A percentile compares a stretch with the other conserved stretches of the same genome.
These are phyloP conservation scores for Gryon sp. DNA, from an alignment of 1,140 invertebrate genomes.

Conservation along the genomic window DNA sequence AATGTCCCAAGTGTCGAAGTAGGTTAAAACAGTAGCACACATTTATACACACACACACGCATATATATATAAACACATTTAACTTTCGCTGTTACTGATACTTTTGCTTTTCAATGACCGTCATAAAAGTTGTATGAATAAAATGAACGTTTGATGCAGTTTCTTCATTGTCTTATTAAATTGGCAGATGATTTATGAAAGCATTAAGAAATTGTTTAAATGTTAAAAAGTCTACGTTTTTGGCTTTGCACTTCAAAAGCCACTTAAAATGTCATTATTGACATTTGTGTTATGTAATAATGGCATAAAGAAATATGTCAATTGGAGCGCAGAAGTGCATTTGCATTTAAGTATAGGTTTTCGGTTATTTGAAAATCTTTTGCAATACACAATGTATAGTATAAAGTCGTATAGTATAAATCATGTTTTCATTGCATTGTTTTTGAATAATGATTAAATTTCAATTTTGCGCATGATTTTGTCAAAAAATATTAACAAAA, in stretches of 20 bases:
- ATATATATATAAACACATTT: no score
- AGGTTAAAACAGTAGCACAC: conserved; percentile 60
- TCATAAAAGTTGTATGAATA: conserved; percentile 41
- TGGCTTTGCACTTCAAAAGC: conserved; percentile 16
- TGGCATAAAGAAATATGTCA: not conserved
- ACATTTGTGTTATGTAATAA: conserved; percentile 34
- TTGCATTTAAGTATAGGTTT: conserved; percentile 26
- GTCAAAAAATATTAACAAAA: no score
- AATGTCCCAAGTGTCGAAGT: conserved; percentile 47
- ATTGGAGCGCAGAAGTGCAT: conserved; percentile 6
- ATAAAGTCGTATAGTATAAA: no score
- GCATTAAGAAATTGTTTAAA: conserved; percentile 26
- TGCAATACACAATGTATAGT: not conserved
- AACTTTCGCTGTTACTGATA: conserved; percentile 58
- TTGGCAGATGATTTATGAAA: conserved; percentile 19
- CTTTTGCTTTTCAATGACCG: conserved; percentile 61
- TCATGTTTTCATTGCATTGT: no score
- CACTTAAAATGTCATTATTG: conserved; percentile 39
- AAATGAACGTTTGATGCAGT: conserved; percentile 13
- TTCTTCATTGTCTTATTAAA: conserved; percentile 34
- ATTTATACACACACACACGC: no score
- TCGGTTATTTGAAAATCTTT: not conserved
- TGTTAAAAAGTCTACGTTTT: conserved; percentile 33
- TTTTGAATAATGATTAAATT: no score
- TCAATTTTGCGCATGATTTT: not conserved